These are phyloP conservation scores for Scylla paramamosain DNA, from an alignment of 1,140 invertebrate species.

Conservation along the genomic window DNA sequence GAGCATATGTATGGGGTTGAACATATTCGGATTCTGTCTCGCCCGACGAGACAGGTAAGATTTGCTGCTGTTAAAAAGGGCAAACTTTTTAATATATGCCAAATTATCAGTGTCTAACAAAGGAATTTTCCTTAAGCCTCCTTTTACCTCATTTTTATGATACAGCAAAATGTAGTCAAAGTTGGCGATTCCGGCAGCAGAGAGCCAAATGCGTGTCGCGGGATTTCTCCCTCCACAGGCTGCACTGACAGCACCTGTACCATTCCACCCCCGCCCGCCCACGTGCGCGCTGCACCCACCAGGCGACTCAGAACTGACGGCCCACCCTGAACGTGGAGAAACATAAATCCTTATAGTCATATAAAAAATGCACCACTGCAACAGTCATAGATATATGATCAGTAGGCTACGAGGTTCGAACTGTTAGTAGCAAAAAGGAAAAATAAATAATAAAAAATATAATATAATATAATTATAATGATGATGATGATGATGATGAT, in stretches of 20 bases:
- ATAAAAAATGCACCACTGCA: not conserved
- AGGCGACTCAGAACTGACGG: constrained; percentile 5
- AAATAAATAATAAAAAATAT: not conserved
- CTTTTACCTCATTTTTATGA: constrained; percentile 4
- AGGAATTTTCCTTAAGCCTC: not conserved
- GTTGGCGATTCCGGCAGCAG: not conserved
- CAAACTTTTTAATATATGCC: not conserved
- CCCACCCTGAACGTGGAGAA: not conserved
- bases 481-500: too few species aligned
- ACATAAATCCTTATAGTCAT: not conserved
- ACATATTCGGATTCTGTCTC: too few species aligned
- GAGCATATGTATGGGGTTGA: too few species aligned
- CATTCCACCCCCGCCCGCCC: not conserved
- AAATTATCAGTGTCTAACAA: not conserved
- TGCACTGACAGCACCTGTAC: constrained; percentile 31
- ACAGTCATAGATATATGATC: not conserved
- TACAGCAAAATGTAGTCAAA: constrained; percentile 34
- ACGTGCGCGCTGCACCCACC: not conserved
- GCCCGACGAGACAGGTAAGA: too few species aligned
- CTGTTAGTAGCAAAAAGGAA: not conserved
- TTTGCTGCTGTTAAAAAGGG: too few species aligned
- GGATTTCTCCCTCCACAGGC: not conserved
- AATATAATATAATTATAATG: too few species aligned
- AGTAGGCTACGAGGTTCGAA: not conserved
- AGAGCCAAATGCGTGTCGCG: constrained; percentile 15